Percentiles rank a stretch among this genome's conserved stretches.
Conservation (phyloP, 2,888 invertebrate genomes). For the Podotricha telesiphe region DNA sequence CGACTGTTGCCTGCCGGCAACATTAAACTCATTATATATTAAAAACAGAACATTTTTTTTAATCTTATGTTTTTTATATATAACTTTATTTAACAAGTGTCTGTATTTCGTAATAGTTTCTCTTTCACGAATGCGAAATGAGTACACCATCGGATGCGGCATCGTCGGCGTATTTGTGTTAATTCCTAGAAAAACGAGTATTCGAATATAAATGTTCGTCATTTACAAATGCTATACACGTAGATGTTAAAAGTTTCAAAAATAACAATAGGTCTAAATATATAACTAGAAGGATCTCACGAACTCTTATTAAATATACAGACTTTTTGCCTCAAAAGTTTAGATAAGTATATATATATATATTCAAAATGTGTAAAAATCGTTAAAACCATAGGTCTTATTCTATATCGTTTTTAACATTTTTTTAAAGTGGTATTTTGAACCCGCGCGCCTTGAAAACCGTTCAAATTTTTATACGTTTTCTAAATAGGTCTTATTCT, state of each 20-base stretch:
- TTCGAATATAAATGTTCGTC: slow-evolving; percentile 46
- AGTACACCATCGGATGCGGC: slow-evolving; percentile 45
- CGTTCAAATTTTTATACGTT: no score
- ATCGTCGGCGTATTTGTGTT: slow-evolving; percentile 46
- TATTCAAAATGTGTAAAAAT: no score
- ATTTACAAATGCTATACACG: slow-evolving; percentile 46
- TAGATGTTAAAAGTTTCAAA: slow-evolving; percentile 41
- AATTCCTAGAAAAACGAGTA: slow-evolving; percentile 47
- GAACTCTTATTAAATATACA: no score
- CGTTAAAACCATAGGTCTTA: no score
- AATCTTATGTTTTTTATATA: neutral
- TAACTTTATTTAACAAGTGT: neutral
- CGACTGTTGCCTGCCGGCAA: slow-evolving; percentile 47
- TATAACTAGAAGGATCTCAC: neutral
- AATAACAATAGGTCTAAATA: slow-evolving; percentile 42
- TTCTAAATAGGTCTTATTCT: no score
- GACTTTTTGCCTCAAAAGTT: no score
- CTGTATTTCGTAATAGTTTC: neutral
- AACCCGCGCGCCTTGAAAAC: no score
- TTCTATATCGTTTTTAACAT: no score
- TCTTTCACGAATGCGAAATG: slow-evolving; percentile 44
- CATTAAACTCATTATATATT: slow-evolving; percentile 48
- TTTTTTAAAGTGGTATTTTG: no score
- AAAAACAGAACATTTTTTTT: neutral
- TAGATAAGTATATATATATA: no score